Evolutionary conservation across 2,888 invertebrate species (phyloP).

Genomic region (Drosophila hamatofila): DNA sequence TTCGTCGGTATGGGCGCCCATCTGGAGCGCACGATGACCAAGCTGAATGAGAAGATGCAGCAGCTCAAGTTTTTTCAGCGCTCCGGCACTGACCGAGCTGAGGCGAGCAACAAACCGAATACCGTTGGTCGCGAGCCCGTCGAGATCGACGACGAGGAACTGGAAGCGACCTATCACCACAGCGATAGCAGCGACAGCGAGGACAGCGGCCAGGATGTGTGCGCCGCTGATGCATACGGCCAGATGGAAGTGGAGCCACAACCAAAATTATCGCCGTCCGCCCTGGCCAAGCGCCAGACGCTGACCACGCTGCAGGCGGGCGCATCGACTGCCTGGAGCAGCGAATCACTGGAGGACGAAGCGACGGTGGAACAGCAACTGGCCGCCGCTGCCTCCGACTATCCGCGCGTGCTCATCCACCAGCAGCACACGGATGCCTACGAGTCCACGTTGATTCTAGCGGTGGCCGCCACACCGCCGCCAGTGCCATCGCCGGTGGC

Average conservation of each 20-base stretch:
- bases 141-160: conserved; percentile 65
- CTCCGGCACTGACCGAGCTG: conserved; percentile 1
- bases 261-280: conserved; percentile 2
- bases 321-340: conserved; percentile 74
- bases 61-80: conserved; percentile 74
- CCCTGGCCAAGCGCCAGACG: conserved; percentile 36
- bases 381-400: conserved; percentile 44
- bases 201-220: conserved; percentile 17
- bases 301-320: conserved; percentile 39
- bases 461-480: conserved; percentile 77
- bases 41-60: conserved; percentile 79
- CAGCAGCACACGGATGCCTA: conserved; percentile 82
- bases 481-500: conserved; percentile 17
- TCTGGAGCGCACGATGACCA: conserved; percentile 73
- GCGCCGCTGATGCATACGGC: conserved; percentile 51
- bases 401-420: conserved; percentile 82
- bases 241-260: conserved; percentile 6
- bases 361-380: conserved; percentile 18
- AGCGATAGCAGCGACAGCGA: conserved; percentile 59
- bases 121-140: conserved; percentile 48
- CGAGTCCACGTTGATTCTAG: conserved; percentile 83
- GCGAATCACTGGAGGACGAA: conserved; percentile 71
- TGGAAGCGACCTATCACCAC: conserved; percentile 63
- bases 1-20: conserved; percentile 41
- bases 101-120: conserved; percentile 43